These are phyloP conservation scores for Dysdera silvatica DNA, from an alignment of 1,140 invertebrate genomes.

Conservation along the genomic window DNA sequence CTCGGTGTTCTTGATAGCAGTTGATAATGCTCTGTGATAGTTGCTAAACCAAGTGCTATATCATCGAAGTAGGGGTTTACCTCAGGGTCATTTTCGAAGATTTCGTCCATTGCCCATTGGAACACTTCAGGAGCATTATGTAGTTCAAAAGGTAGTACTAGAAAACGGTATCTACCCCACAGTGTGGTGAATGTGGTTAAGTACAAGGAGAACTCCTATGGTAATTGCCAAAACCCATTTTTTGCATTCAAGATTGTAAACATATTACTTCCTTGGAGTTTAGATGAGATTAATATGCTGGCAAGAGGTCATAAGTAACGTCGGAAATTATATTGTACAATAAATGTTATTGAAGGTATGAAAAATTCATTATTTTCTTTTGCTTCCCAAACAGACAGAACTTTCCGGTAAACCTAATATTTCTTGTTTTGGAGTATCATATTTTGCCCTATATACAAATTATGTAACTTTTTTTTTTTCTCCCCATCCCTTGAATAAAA, in stretches of 20 bases:
- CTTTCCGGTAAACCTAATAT: no score
- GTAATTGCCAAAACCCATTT: constrained; percentile 39
- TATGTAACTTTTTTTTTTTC: no score
- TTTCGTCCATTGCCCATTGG: constrained; percentile 29
- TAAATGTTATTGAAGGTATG: no score
- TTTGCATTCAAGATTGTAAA: constrained; percentile 33
- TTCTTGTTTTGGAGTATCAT: no score
- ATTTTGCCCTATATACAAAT: no score
- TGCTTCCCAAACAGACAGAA: no score
- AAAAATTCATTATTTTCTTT: no score
- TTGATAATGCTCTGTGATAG: constrained; percentile 28
- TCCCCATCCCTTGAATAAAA: no score
- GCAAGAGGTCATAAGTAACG: no score
- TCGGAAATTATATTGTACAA: no score
- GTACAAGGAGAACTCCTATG: constrained; percentile 33
- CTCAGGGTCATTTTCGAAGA: constrained; percentile 27
- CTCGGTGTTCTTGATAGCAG: constrained; percentile 27
- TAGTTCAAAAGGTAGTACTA: constrained; percentile 38
- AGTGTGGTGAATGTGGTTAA: constrained; percentile 38
- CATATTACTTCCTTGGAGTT: constrained; percentile 23
- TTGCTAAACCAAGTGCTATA: constrained; percentile 26
- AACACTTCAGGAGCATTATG: constrained; percentile 24
- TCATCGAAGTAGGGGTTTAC: constrained; percentile 34
- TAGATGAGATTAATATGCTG: no score
- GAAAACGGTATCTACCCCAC: constrained; percentile 37